Evolutionary conservation across 2,797 vertebrate genomes (phyloP).

Genomic region (Darevskia nairensis): DNA sequence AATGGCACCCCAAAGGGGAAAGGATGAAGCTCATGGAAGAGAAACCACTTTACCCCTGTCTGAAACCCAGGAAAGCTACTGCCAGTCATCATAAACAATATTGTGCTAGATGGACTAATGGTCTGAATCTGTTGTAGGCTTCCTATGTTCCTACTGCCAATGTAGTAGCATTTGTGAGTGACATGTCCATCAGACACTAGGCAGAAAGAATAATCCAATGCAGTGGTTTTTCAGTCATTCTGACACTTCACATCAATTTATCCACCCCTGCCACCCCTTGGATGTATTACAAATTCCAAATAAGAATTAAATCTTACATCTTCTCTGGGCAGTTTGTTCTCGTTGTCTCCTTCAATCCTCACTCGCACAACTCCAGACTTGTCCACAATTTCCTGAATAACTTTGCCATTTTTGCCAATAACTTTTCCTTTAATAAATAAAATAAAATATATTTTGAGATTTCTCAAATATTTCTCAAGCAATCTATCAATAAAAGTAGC

Average conservation of each 20-base stretch:
- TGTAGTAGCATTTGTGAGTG: neutral
- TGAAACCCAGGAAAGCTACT: too few species aligned
- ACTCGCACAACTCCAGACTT: conserved; percentile 98
- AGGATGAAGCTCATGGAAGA: too few species aligned
- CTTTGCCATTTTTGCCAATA: conserved; percentile 98
- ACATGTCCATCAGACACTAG: neutral
- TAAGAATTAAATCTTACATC: conserved; percentile 85
- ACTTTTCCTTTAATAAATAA: conserved; percentile 89
- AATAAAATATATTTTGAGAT: conserved; percentile 63
- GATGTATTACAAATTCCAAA: neutral
- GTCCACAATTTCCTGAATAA: conserved; percentile 99
- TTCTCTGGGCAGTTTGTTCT: conserved; percentile 93
- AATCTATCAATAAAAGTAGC: neutral
- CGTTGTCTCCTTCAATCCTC: conserved; percentile 97
- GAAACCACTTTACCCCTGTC: too few species aligned
- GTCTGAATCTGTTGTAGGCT: too few species aligned
- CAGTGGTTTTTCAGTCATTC: neutral
- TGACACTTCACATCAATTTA: neutral
- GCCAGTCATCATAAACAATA: too few species aligned
- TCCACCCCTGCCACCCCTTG: too few species aligned
- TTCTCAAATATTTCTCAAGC: neutral
- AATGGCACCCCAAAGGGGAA: neutral
- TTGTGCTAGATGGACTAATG: too few species aligned
- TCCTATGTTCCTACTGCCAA: neutral
- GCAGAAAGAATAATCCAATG: neutral